Base-by-base conservation (phyloP, 1,140 invertebrate species). In the Tigriopus japonicus region DNA sequence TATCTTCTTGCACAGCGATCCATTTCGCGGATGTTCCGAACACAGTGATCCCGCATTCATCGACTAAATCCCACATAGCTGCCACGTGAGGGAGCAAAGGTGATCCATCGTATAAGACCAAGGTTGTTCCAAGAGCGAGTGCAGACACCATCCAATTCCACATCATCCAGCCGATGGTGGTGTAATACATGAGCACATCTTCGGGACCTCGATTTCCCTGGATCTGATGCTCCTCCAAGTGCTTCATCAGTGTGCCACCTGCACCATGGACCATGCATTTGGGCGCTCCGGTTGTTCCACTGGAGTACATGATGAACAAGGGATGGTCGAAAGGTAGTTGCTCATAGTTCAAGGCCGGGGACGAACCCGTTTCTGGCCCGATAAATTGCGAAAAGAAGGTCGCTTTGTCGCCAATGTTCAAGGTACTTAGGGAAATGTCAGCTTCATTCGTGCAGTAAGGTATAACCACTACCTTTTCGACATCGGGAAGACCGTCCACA, bases 111-210 rank as follows among this genome's bases (percentile, higher is more conserved):
- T 78, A 81, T 1, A 80, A 66, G 14, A 80, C 74, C 49, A 80
- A 71, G n/a, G 74, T 66, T 13, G 74, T 71, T 9, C 79, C 79
- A 6, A 73, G 66, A 24, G 68, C 68, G 21, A 75, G 63, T 3
- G 68, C 67, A 13, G 66, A 64, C 15, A 76, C 68, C 56, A 77
- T 61, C 77, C 78, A 80, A 67, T 81, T 79, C 76, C 77, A 81
- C 78, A 80, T 78, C 77, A 80, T 80, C 79, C 78, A 80, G 23
- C 78, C 78, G 43, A 74, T 73, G 7, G 77, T 79, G 52, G 78
- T 79, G 65, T 78, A 80, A 67, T 78, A 80, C 17, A 79, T 68
- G 62, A 80, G 73, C n/a, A 75, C 69, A 67, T 80, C 78, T 52
- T 71, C 67, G 52, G 67, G 58, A 13, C 61, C 66, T 65, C 78